These are phyloP conservation scores for Corythoichthys intestinalis DNA, from an alignment of 2,113 vertebrate species.

Conservation along the genomic window DNA sequence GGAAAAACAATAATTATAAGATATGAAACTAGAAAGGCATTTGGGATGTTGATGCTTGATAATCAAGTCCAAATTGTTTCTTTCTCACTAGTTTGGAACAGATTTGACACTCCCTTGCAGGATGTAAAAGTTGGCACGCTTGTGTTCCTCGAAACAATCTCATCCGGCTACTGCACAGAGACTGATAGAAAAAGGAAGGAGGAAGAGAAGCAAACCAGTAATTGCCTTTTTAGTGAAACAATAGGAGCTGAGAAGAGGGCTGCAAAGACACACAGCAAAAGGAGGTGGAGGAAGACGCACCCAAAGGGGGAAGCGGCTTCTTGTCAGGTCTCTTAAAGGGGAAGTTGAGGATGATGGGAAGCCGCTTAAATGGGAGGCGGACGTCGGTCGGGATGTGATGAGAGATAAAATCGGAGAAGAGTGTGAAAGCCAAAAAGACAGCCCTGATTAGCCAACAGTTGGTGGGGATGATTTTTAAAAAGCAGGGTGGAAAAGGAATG, in stretches of 20 bases:
- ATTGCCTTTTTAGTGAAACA: constrained; percentile 61
- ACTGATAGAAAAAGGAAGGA: constrained; percentile 38
- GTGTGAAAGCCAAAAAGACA: constrained; percentile 44
- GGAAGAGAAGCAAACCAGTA: constrained; percentile 49
- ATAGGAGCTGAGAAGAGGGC: constrained; percentile 44
- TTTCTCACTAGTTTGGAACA: neutral
- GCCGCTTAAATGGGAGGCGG: constrained; percentile 15
- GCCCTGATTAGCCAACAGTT: constrained; percentile 39
- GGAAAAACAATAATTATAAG: neutral
- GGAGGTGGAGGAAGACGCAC: constrained; percentile 40
- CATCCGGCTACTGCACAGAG: constrained; percentile 62
- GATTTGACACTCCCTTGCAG: constrained; percentile 23
- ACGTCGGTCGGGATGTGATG: constrained; percentile 15
- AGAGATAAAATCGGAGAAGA: constrained; percentile 37
- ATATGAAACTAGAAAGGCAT: neutral
- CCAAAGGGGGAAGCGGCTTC: constrained; percentile 38
- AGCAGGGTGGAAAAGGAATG: constrained; percentile 19
- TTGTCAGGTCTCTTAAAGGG: constrained; percentile 34
- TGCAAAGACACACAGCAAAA: constrained; percentile 43
- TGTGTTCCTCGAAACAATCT: constrained; percentile 51
- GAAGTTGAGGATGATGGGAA: constrained; percentile 30
- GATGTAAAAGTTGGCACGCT: constrained; percentile 16
- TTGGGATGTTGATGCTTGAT: neutral
- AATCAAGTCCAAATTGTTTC: constrained; percentile 9
- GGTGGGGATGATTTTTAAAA: constrained; percentile 22